A percentile compares a stretch with the other conserved stretches of the same genome.
phyloP scores from a whole-genome alignment of 2,797 vertebrate genomes.

The Notolepis coatsorum region DNA sequence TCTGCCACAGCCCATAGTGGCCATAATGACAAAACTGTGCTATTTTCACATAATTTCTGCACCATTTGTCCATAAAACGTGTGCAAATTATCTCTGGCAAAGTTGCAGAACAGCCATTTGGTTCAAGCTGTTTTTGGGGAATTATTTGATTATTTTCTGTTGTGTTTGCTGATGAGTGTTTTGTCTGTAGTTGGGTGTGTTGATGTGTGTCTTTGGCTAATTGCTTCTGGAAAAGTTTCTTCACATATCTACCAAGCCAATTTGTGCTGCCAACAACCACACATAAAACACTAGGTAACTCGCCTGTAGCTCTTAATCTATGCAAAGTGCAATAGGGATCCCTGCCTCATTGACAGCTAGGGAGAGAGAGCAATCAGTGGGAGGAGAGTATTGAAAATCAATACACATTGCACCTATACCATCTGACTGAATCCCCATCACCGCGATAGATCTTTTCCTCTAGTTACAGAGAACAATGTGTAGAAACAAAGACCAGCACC shows the following conservation, averaged over 20 bases:
- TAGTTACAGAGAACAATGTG: slow-evolving; percentile 43
- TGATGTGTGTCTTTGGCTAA: slow-evolving; percentile 12
- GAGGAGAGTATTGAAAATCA: slow-evolving; percentile 67
- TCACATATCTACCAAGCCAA: slow-evolving; percentile 14
- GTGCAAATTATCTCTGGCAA: slow-evolving; percentile 41
- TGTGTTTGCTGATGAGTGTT: slow-evolving; percentile 38
- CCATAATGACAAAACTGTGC: slow-evolving; percentile 55
- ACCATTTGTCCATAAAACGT: slow-evolving; percentile 55
- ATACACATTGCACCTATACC: slow-evolving; percentile 45
- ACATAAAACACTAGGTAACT: slow-evolving; percentile 30
- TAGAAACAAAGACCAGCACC: slow-evolving; percentile 42
- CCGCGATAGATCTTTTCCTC: slow-evolving; percentile 51
- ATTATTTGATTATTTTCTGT: slow-evolving; percentile 45
- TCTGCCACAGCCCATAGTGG: slow-evolving; percentile 24
- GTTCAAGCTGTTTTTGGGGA: slow-evolving; percentile 58
- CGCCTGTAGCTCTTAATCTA: slow-evolving; percentile 38
- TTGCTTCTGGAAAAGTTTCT: slow-evolving; percentile 30
- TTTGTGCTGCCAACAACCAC: slow-evolving; percentile 13
- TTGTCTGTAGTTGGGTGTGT: slow-evolving; percentile 5
- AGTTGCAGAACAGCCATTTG: slow-evolving; percentile 43
- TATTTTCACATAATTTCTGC: slow-evolving; percentile 51
- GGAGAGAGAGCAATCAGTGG: slow-evolving; percentile 64
- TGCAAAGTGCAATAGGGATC: slow-evolving; percentile 43
- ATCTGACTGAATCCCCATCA: slow-evolving; percentile 54
- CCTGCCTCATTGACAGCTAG: slow-evolving; percentile 49